These are phyloP conservation scores for Tetramorium simillimum DNA, from an alignment of 1,140 invertebrate species.

Conservation along the genomic window DNA sequence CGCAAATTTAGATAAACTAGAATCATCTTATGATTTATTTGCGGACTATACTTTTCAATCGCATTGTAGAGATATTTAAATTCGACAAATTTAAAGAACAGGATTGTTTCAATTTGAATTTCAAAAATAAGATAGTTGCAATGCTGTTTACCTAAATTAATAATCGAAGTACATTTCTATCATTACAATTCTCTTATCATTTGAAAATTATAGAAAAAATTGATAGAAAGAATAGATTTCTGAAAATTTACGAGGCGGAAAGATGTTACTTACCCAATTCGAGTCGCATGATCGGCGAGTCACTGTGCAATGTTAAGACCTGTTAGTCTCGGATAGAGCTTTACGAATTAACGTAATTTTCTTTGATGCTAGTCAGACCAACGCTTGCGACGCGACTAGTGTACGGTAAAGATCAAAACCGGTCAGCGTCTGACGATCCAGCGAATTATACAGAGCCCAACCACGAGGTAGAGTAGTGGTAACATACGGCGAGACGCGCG, in stretches of 20 bases:
- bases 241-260: neutral
- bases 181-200: neutral
- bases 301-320: neutral
- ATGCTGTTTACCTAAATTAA: neutral
- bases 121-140: neutral
- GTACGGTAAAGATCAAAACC: constrained; percentile 49
- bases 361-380: neutral
- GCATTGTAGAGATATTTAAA: neutral
- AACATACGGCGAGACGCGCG: constrained; percentile 10
- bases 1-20: neutral
- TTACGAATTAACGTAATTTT: constrained; percentile 26
- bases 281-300: constrained; percentile 28
- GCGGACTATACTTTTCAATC: neutral
- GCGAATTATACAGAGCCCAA: constrained; percentile 44
- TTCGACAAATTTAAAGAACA: neutral
- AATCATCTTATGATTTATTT: neutral
- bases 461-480: constrained; percentile 43
- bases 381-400: neutral
- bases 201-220: neutral
- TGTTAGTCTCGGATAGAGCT: neutral
- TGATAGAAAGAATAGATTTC: neutral
- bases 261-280: constrained; percentile 52
- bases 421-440: constrained; percentile 46
- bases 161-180: neutral
- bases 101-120: neutral